These are phyloP conservation scores for Patella caerulea DNA, from an alignment of 2,888 invertebrate species.

Conservation along the genomic window DNA sequence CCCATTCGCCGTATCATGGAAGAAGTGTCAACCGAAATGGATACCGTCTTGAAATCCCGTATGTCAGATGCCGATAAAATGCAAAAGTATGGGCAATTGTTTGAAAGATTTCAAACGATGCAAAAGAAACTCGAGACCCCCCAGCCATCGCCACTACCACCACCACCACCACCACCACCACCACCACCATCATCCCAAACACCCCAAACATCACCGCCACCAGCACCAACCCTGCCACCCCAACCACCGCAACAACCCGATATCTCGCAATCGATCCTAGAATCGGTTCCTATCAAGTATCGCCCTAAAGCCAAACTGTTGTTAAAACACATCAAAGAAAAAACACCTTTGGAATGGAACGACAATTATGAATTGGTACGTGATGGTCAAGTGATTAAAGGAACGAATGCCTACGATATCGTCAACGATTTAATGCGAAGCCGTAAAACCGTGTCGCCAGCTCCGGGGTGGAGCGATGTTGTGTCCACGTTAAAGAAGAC, in stretches of 20 bases:
- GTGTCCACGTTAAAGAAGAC: neutral
- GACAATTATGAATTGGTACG: neutral
- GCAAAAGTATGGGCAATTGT: neutral
- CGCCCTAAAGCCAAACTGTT: neutral
- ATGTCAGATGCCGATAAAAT: neutral
- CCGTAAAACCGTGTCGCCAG: neutral
- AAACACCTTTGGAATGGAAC: neutral
- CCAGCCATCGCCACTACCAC: neutral
- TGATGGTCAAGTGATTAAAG: neutral
- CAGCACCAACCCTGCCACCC: neutral
- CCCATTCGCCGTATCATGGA: neutral
- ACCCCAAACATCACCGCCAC: neutral
- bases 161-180: no score
- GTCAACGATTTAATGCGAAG: neutral
- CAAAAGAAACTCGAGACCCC: neutral
- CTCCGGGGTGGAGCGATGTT: neutral
- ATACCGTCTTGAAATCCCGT: neutral
- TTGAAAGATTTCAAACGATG: neutral
- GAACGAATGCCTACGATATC: slow-evolving; percentile 3
- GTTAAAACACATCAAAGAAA: neutral
- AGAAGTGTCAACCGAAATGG: neutral
- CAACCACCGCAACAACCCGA: neutral
- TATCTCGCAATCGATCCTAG: neutral
- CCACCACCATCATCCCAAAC: neutral
- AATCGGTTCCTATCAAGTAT: neutral